A percentile compares a stretch with the other conserved stretches of the same genome.
These are phyloP conservation scores for Oppia nitens DNA, from an alignment of 1,140 invertebrate genomes.

Conservation along the genomic window DNA sequence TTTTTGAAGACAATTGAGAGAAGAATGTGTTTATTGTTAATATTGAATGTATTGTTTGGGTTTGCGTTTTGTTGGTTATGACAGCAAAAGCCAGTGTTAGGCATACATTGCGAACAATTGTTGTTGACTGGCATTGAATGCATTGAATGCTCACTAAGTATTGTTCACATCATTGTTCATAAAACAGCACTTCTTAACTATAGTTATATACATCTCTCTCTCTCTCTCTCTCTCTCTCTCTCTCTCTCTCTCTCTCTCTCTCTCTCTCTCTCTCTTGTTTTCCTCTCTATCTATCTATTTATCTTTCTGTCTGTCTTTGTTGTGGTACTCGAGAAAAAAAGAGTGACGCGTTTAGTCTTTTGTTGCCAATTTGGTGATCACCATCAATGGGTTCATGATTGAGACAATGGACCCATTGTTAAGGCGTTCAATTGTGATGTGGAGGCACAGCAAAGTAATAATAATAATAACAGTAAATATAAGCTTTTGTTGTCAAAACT, in stretches of 20 bases:
- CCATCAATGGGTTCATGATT: neutral
- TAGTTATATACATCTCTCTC: neutral
- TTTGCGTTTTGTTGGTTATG: neutral
- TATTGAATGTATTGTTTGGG: neutral
- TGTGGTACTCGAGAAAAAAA: too few relatives aligned
- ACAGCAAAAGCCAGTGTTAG: neutral
- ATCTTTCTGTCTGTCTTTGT: too few relatives aligned
- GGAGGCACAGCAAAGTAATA: neutral
- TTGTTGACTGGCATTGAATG: neutral
- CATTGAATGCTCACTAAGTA: neutral
- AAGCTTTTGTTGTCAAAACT: neutral
- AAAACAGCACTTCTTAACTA: neutral
- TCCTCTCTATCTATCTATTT: too few relatives aligned
- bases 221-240: too few relatives aligned
- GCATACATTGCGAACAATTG: neutral
- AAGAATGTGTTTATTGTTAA: neutral
- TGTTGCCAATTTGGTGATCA: neutral
- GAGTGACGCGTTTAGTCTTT: neutral
- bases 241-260: too few relatives aligned
- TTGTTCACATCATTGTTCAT: neutral
- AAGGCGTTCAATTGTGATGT: neutral
- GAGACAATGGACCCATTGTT: neutral
- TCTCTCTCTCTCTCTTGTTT: too few relatives aligned
- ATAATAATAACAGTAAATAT: neutral
- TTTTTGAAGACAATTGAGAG: neutral